Percentiles rank a stretch among this genome's conserved stretches.
Evolutionary conservation across 2,113 vertebrate genomes (phyloP).

Genomic region (Channa maculata): DNA sequence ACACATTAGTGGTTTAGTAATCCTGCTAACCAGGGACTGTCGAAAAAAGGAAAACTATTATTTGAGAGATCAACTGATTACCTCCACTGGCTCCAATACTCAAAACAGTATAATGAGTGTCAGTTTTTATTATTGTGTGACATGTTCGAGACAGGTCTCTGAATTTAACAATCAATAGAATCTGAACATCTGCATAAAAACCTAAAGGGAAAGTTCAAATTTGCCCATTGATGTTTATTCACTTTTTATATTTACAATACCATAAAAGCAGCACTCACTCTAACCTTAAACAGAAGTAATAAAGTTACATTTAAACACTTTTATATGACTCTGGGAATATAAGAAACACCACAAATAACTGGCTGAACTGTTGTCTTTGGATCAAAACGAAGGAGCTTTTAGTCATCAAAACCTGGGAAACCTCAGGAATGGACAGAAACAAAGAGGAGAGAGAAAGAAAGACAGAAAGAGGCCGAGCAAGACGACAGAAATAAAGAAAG

Average conservation of each 20-base stretch:
- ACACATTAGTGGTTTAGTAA: constrained; percentile 28
- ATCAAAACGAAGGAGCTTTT: constrained; percentile 55
- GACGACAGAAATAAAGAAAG: constrained; percentile 34
- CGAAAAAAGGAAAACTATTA: neutral
- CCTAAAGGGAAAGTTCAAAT: constrained; percentile 14
- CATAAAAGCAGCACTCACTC: too few relatives aligned
- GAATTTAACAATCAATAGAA: constrained; percentile 22
- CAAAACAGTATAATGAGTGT: constrained; percentile 6
- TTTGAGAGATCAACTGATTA: constrained; percentile 25
- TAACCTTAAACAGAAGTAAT: too few relatives aligned
- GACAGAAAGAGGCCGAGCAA: constrained; percentile 33
- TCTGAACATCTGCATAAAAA: constrained; percentile 25
- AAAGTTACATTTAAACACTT: constrained; percentile 4
- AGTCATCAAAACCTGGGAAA: constrained; percentile 61
- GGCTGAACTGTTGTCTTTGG: constrained; percentile 63
- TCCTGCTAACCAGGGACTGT: constrained; percentile 16
- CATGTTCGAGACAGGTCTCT: constrained; percentile 29
- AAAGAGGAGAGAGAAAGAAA: constrained; percentile 28
- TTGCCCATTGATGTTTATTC: constrained; percentile 19
- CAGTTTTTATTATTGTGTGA: constrained; percentile 33
- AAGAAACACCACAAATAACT: constrained; percentile 42
- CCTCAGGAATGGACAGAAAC: constrained; percentile 55
- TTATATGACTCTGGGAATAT: constrained; percentile 16
- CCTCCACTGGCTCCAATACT: neutral
- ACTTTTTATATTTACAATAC: constrained; percentile 29